Evolutionary conservation across 2,888 invertebrate genomes (phyloP), one percentile per base, ranked within the genome.

Genomic region (Anorthoa munda): DNA sequence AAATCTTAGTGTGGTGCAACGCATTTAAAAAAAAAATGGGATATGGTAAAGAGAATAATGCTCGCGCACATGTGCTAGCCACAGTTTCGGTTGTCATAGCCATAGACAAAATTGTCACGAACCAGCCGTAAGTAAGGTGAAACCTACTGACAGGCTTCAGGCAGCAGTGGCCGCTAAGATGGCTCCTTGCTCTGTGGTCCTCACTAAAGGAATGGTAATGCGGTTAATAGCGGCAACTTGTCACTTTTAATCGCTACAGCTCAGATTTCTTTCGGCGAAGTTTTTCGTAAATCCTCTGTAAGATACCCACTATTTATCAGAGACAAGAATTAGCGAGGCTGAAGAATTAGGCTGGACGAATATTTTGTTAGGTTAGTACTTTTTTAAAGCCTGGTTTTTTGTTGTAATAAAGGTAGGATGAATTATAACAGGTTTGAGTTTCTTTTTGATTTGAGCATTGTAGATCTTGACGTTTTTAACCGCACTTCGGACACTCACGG

Each of bases 241-340:
- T 85, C 86, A 82, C 84, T 66, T 83, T 77, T 85, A 85, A 85
- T 83, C 82, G 74, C 69, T 68, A 67, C 65, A 60, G 72, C 75
- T 84, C 75, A 82, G 86, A 84, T 84, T 86, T 80, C 82, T 84
- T 85, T 85, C 64, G 63, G 75, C 72, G 23, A 78, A 82, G 77
- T 79, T 82, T 82, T 78, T 72, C 55, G 72, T 56, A 85, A 85
- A 84, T 85, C 82, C 72, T 68, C 61, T 61, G 69, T 80, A 77
- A 77, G 75, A 75, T 72, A 72, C 72, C 79, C 70, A 63, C 82
- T 75, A 85, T 85, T 85, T 82, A 75, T 82, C 86, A 85, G 69
- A 55, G 79, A 73, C 69, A 78, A 73, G 70, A 83, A 79, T 76
- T 67, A 70, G 70, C 56, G 31, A 51, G 60, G 53, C 66, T 73